A percentile compares a stretch with the other conserved stretches of the same genome.
phyloP scores from a whole-genome alignment of 2,113 vertebrate species.

The Charina bottae region DNA sequence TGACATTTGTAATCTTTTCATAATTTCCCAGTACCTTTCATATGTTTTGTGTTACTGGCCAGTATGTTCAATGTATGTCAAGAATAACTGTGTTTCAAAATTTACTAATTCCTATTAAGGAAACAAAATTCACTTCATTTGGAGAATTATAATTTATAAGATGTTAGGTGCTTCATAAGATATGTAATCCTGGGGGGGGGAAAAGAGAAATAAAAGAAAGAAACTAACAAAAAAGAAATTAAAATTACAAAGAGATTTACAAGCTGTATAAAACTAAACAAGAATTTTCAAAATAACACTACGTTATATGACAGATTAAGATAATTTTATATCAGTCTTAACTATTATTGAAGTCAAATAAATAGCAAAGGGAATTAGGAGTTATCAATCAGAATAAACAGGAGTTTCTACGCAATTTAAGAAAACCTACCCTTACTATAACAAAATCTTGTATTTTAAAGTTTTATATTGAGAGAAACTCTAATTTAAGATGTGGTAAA shows the following conservation, averaged over 20 bases:
- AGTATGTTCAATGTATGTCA: conserved; percentile 66
- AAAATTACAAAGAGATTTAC: background rate
- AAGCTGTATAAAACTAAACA: background rate
- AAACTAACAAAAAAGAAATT: background rate
- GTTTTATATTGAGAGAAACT: background rate
- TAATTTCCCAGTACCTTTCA: conserved; percentile 37
- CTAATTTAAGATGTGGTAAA: background rate
- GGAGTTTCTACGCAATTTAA: background rate
- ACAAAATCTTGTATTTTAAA: background rate
- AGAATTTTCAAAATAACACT: background rate
- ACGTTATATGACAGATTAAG: background rate
- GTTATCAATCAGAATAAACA: background rate
- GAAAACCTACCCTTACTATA: background rate
- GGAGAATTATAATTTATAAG: conserved; percentile 45
- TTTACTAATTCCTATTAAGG: conserved; percentile 66
- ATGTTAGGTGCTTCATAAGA: conserved; percentile 61
- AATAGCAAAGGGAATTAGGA: background rate
- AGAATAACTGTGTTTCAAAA: conserved; percentile 71
- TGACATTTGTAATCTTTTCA: conserved; percentile 14
- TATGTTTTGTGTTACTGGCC: conserved; percentile 59
- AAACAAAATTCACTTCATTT: conserved; percentile 62
- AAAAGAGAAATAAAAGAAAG: background rate
- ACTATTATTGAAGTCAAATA: background rate
- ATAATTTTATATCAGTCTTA: background rate
- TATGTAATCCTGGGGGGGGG: conserved; percentile 32